Evolutionary conservation across 2,888 invertebrate species (phyloP), one percentile per base, ranked within the genome.

Genomic region (Cyclophora punctaria): DNA sequence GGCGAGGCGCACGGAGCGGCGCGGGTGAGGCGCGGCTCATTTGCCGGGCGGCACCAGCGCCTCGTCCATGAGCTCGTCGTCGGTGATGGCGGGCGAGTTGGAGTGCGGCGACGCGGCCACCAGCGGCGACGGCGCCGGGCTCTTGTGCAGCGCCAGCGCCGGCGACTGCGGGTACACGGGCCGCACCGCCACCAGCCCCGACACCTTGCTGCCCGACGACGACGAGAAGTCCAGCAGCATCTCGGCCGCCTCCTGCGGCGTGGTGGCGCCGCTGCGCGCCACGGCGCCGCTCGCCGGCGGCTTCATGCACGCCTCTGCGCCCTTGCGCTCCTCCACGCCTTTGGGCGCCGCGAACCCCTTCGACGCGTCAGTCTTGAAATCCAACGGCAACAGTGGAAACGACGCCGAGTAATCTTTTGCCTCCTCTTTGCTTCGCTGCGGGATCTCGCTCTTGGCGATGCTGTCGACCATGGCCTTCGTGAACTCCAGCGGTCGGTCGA

Each of bases 31-130:
- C 7, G 41, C 7, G 37, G 46, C 69, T 91, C 89, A 94, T 90
- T 94, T 94, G 44, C 94, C 93, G 67, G 93, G 90, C 5, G 94
- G 94, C 48, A 95, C 93, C 47, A 96, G 83, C 4, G 95, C 95
- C 74, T 95, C 96, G 77, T 96, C 96, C 94, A 96, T 96, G 33
- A 96, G 91, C 70, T 96, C 96, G 76, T 97, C 96, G 71, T 96
- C 96, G 45, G 96, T 95, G 63, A 95, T 94, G 66, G 94, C 93
- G 20, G 95, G 94, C 4, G 95, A 94, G 62, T 93, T 92, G 35
- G 94, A 90, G 69, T 90, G 90, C n/a, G 90, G 89, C 4, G 94
- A 93, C 3, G 93, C 92, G 47, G 91, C 91, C 44, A 92, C 86
- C 45, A 93, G 83, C 0, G 93, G 92, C 46, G 93, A 92, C 0